Percentiles rank a stretch among this genome's conserved stretches.
phyloP scores from a whole-genome alignment of 2,797 vertebrate genomes.

The Stomatorhinus walkeri region DNA sequence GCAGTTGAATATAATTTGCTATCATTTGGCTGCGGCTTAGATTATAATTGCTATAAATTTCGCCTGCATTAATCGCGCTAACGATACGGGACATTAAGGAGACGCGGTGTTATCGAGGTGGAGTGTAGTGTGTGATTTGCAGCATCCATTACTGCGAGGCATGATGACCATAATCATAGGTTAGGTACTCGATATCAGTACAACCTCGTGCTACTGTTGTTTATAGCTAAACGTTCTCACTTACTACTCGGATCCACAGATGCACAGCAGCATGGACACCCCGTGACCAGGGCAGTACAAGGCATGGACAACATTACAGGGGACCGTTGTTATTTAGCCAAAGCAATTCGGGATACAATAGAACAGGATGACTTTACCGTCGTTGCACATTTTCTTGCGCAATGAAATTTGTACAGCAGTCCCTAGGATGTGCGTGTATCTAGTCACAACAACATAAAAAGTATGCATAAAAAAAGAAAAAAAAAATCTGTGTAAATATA shows the following conservation, averaged over 20 bases:
- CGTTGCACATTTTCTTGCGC: not conserved
- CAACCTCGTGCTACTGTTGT: not conserved
- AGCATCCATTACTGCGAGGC: not conserved
- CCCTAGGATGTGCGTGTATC: not conserved
- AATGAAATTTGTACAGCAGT: not conserved
- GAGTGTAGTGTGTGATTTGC: not conserved
- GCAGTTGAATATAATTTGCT: not conserved
- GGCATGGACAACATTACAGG: not conserved
- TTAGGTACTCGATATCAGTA: not conserved
- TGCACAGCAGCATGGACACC: not conserved
- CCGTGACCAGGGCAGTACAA: not conserved
- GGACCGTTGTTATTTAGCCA: not conserved
- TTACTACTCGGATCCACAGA: not conserved
- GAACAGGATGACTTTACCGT: not conserved
- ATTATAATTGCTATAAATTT: conserved; percentile 4
- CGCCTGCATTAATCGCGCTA: not conserved
- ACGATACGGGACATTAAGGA: not conserved
- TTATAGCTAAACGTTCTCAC: not conserved
- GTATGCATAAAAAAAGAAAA: not conserved
- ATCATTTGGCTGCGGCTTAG: not conserved
- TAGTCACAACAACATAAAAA: not conserved
- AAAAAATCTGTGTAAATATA: not conserved
- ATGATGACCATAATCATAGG: not conserved
- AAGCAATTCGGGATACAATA: not conserved
- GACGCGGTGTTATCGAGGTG: not conserved